Evolutionary conservation across 2,888 invertebrate genomes (phyloP), one percentile per base, ranked within the genome.

Genomic region (Tetramorium bicarinatum): DNA sequence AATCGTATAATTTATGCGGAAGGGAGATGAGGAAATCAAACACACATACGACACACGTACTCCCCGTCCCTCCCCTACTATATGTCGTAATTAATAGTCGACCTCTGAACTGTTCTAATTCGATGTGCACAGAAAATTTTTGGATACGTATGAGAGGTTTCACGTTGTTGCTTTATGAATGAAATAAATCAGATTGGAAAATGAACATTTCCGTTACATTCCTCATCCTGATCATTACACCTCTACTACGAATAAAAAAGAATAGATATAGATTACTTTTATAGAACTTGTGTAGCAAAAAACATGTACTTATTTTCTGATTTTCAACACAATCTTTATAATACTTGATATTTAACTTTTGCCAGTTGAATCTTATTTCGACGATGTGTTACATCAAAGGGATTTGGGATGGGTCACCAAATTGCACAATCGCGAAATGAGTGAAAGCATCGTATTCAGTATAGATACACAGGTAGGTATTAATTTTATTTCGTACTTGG

Each of bases 391-490:
- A 34, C 29, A 18, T n/a, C 49, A 25, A 41, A 54, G 25, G 59
- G 6, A 71, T 71, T 3, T 4, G 15, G 72, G 38, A 61, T 71
- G 13, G 67, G 29, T 21, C 25, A 13, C 49, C 25, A 13, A 71
- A 59, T 25, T 2, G 54, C 8, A 4, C 29, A 64, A 64, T 44
- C 15, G 49, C 13, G 34, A 25, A 59, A 67, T 7, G 9, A 74
- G 13, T 47, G 38, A 47, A 62, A 47, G 8, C 44, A 44, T 54
- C n/a, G n/a, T 69, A 41, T 80, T 90, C 83, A 81, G 67, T 87
- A 41, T 15, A 86, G 82, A 90, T 90, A 89, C 87, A 90, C 88
- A 91, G 87, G 87, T 91, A 89, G 90, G 85, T 89, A 90, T 82
- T 87, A 85, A 69, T 85, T 83, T 90, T 88, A 88, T 89, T 92